These are phyloP conservation scores for Campoplex capitator DNA, from an alignment of 2,888 invertebrate genomes.

Conservation along the genomic window DNA sequence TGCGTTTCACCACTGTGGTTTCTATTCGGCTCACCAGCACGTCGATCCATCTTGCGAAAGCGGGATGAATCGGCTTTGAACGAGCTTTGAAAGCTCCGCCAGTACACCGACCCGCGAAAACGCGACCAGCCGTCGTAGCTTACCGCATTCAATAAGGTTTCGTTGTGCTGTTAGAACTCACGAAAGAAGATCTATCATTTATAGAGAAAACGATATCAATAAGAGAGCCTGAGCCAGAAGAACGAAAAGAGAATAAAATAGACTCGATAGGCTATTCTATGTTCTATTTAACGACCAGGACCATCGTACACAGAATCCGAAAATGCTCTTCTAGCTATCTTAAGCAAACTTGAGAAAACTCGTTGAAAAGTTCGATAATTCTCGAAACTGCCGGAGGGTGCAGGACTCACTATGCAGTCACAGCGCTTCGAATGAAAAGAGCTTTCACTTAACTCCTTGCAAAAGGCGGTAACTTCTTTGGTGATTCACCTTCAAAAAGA, in stretches of 20 bases:
- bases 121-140: constrained; percentile 39
- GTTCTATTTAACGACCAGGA: constrained; percentile 60
- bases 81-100: constrained; percentile 64
- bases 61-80: constrained; percentile 70
- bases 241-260: background rate
- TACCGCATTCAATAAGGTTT: constrained; percentile 59
- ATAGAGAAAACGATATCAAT: constrained; percentile 38
- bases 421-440: constrained; percentile 51
- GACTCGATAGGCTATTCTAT: constrained; percentile 54
- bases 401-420: constrained; percentile 23
- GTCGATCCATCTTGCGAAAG: constrained; percentile 71
- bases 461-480: constrained; percentile 14
- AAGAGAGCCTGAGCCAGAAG: background rate
- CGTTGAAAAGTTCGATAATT: constrained; percentile 66
- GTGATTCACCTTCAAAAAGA: constrained; percentile 30
- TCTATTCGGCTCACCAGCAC: constrained; percentile 51
- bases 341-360: constrained; percentile 55
- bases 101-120: constrained; percentile 37
- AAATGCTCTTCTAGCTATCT: constrained; percentile 49
- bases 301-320: constrained; percentile 31
- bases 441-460: constrained; percentile 53
- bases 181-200: constrained; percentile 61
- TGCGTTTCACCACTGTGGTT: constrained; percentile 20
- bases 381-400: constrained; percentile 58
- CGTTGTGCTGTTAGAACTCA: constrained; percentile 46